phyloP scores from a whole-genome alignment of 2,888 invertebrate species.

The Myopa tessellatipennis region DNA sequence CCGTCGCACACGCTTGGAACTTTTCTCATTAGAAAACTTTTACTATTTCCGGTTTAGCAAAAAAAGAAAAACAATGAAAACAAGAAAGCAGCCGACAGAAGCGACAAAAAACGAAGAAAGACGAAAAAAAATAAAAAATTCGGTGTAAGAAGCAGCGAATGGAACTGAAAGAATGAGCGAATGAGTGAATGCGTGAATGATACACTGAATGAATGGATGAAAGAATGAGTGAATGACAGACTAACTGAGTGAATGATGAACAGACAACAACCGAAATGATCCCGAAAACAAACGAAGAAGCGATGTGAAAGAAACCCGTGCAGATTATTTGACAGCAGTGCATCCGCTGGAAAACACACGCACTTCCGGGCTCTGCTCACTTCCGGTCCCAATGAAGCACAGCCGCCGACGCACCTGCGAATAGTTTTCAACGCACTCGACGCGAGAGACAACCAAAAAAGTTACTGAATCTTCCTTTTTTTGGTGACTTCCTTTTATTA shows the following conservation, averaged over 20 bases:
- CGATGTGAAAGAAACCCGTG: neutral
- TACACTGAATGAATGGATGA: neutral
- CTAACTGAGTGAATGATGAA: neutral
- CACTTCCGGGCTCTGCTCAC: neutral
- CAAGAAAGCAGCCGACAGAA: neutral
- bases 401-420: neutral
- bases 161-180: neutral
- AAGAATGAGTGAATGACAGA: neutral
- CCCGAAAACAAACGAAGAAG: neutral
- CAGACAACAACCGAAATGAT: neutral
- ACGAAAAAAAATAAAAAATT: neutral
- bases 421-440: neutral
- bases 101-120: neutral
- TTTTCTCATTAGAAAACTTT: conserved; percentile 54
- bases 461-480: neutral
- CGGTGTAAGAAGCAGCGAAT: neutral
- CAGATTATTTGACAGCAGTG: conserved; percentile 11
- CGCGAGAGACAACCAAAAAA: neutral
- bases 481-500: neutral
- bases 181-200: neutral
- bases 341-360: conserved; percentile 14
- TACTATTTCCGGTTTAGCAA: conserved; percentile 46
- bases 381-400: neutral
- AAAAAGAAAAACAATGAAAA: conserved; percentile 19
- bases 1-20: conserved; percentile 49